Conservation (phyloP, 2,888 invertebrate species). For the Mamestra brassicae region DNA sequence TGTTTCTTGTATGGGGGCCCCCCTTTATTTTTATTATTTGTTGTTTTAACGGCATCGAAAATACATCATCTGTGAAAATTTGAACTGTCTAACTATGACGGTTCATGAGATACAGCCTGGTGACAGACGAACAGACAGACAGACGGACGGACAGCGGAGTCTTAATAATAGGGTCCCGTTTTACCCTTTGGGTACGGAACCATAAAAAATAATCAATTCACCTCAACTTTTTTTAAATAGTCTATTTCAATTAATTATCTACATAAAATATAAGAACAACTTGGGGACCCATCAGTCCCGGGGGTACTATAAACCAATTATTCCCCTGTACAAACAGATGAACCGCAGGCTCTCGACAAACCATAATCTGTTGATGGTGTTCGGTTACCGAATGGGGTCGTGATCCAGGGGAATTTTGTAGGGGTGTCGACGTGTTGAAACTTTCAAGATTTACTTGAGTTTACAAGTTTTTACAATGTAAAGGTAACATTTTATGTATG, state of each 20-base stretch:
- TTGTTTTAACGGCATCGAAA: no score
- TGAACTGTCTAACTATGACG: no score
- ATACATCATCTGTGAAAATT: no score
- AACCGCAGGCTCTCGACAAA: constrained; percentile 49
- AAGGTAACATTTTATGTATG: no score
- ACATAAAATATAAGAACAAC: constrained; percentile 22
- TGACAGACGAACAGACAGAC: no score
- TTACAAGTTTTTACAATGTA: no score
- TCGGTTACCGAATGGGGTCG: constrained; percentile 30
- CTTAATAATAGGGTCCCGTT: no score
- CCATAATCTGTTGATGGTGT: constrained; percentile 58
- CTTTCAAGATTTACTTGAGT: neutral
- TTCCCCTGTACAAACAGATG: constrained; percentile 59
- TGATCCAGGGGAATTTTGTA: constrained; percentile 7
- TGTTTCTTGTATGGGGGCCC: no score
- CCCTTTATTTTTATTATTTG: no score
- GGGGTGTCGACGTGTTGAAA: constrained; percentile 20
- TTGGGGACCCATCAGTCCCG: neutral
- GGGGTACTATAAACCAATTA: constrained; percentile 63
- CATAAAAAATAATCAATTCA: neutral
- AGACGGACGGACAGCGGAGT: no score
- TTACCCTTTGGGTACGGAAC: no score
- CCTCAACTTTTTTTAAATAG: neutral
- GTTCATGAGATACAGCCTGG: no score
- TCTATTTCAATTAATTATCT: neutral